Percentiles rank a stretch among this genome's conserved stretches.
Conservation (phyloP, 2,797 vertebrate genomes). For the Sebastes matsubarae region DNA sequence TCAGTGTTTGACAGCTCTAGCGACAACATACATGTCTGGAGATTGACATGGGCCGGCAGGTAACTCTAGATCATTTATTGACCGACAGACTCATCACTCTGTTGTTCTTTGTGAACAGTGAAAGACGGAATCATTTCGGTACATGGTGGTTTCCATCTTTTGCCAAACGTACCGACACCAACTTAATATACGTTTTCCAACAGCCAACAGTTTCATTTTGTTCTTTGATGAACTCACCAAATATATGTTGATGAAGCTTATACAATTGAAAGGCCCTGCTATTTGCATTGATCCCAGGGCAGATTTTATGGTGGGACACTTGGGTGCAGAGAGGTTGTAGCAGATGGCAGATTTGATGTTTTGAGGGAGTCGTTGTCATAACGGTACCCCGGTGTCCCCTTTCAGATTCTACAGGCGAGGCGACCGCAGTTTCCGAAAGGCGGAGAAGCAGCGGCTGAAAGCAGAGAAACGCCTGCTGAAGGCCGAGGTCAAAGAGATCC, state of each 20-base stretch:
- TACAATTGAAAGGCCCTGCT: neutral
- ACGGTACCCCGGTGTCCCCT: neutral
- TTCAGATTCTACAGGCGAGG: slow-evolving; percentile 93
- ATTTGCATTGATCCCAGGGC: neutral
- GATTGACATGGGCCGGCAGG: no score
- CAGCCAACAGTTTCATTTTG: no score
- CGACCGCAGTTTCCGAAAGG: slow-evolving; percentile 93
- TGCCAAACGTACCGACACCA: no score
- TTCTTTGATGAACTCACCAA: no score
- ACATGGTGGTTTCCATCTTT: no score
- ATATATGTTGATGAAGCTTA: neutral
- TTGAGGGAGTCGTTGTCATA: neutral
- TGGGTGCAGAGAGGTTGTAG: neutral
- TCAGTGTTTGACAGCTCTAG: no score
- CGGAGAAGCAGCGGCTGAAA: slow-evolving; percentile 93
- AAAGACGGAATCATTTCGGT: no score
- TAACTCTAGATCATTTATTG: no score
- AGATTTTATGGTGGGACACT: neutral
- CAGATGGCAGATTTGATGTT: neutral
- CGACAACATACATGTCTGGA: no score
- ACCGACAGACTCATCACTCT: no score
- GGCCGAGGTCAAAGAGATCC: slow-evolving; percentile 94
- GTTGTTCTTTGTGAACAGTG: no score
- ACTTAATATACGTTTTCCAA: no score
- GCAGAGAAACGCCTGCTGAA: slow-evolving; percentile 95